Percentiles rank a stretch among this genome's conserved stretches.
Conservation (phyloP, 2,113 vertebrate species). For the Pelmatolapia mariae region DNA sequence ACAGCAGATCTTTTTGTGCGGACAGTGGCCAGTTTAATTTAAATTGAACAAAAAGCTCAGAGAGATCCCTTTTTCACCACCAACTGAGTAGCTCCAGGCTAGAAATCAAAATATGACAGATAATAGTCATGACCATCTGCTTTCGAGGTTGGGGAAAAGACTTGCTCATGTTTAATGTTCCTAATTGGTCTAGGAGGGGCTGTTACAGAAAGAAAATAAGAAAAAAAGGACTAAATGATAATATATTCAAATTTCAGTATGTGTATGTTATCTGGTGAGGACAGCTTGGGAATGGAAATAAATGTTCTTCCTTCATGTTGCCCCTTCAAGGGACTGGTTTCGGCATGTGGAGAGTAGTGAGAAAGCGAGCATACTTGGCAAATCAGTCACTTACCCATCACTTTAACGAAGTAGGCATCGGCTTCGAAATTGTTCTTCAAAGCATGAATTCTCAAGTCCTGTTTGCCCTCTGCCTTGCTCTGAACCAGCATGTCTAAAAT, state of each 20-base stretch:
- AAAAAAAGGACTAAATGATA: not conserved
- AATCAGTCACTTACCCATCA: slow-evolving; percentile 86
- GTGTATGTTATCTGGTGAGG: not conserved
- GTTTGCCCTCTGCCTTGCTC: slow-evolving; percentile 71
- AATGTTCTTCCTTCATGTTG: not conserved
- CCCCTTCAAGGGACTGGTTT: not conserved
- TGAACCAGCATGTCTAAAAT: slow-evolving; percentile 94
- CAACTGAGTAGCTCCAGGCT: not conserved
- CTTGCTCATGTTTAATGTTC: not conserved
- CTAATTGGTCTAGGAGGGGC: slow-evolving; percentile 3
- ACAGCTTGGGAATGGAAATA: not conserved
- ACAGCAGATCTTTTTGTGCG: not conserved
- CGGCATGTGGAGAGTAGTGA: not conserved
- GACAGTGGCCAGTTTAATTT: not conserved
- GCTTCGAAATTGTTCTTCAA: slow-evolving; percentile 97
- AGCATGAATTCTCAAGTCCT: slow-evolving; percentile 81
- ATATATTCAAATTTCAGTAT: not conserved
- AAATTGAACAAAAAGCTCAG: not conserved
- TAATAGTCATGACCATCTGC: slow-evolving; percentile 18
- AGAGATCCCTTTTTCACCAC: not conserved
- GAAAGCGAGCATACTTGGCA: not conserved
- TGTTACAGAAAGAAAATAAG: not conserved
- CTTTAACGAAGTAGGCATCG: slow-evolving; percentile 98
- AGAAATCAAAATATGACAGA: slow-evolving; percentile 8
- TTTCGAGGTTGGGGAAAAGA: not conserved